Percentiles rank a stretch among this genome's conserved stretches.
Evolutionary conservation across 1,140 invertebrate species (phyloP).

Genomic region (Platyscapa corneri): DNA sequence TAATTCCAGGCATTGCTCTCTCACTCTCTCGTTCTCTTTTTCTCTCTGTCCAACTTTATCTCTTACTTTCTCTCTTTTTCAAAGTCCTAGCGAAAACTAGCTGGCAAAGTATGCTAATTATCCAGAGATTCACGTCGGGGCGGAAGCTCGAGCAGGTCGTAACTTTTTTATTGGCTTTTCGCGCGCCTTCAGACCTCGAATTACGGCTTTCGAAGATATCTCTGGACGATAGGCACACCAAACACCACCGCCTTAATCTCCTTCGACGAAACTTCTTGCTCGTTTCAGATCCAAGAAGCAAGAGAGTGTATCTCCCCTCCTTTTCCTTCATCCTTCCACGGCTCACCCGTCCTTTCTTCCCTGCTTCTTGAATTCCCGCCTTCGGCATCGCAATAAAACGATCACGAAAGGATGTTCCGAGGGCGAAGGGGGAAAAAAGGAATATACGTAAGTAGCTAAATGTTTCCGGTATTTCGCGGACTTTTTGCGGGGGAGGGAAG

Average conservation of each 20-base stretch:
- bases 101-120: conserved; percentile 44
- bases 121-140: conserved; percentile 25
- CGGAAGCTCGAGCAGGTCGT: conserved; percentile 7
- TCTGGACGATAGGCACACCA: conserved; percentile 13
- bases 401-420: not conserved
- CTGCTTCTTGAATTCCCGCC: not conserved
- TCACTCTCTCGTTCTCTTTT: not conserved
- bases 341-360: not conserved
- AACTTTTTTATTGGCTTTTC: conserved; percentile 26
- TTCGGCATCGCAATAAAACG: conserved; percentile 28
- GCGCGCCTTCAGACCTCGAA: conserved; percentile 34
- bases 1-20: not conserved
- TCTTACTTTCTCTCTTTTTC: not conserved
- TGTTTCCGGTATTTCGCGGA: conserved; percentile 28
- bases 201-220: conserved; percentile 42
- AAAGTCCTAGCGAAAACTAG: not conserved
- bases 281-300: conserved; percentile 22
- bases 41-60: not conserved
- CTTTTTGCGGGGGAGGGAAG: conserved; percentile 14
- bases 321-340: not conserved
- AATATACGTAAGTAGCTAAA: conserved; percentile 34
- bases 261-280: conserved; percentile 49
- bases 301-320: not conserved
- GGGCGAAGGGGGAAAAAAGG: not conserved
- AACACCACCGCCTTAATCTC: conserved; percentile 34